Evolutionary conservation across 2,113 vertebrate genomes (phyloP).

Genomic region (Pelusios castaneus): DNA sequence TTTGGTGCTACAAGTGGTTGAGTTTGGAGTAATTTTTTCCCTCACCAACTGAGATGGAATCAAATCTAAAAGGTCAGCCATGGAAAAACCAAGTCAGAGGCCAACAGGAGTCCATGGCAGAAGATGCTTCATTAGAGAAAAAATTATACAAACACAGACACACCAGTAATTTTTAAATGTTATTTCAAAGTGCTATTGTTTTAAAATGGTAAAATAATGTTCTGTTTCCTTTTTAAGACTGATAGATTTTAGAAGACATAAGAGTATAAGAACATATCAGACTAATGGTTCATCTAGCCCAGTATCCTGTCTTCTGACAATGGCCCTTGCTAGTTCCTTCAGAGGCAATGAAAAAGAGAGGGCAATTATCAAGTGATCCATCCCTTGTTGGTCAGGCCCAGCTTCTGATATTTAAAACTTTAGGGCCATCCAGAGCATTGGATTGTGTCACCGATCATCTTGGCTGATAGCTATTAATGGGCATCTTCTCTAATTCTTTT

Average conservation of each 20-base stretch:
- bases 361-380: neutral
- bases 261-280: neutral
- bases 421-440: neutral
- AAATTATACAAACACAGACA: neutral
- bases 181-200: neutral
- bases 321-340: neutral
- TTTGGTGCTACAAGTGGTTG: neutral
- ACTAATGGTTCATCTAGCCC: neutral
- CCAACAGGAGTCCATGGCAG: neutral
- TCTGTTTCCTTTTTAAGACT: neutral
- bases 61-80: neutral
- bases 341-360: neutral
- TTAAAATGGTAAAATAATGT: neutral
- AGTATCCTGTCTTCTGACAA: neutral
- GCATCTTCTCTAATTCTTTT: neutral
- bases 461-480: neutral
- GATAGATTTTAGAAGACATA: neutral
- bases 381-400: neutral
- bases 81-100: neutral
- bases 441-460: neutral
- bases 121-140: neutral
- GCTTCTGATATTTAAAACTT: neutral
- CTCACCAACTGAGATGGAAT: neutral
- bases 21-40: neutral
- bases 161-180: neutral